phyloP scores from a whole-genome alignment of 2,113 vertebrate genomes.

The Abramis brama region DNA sequence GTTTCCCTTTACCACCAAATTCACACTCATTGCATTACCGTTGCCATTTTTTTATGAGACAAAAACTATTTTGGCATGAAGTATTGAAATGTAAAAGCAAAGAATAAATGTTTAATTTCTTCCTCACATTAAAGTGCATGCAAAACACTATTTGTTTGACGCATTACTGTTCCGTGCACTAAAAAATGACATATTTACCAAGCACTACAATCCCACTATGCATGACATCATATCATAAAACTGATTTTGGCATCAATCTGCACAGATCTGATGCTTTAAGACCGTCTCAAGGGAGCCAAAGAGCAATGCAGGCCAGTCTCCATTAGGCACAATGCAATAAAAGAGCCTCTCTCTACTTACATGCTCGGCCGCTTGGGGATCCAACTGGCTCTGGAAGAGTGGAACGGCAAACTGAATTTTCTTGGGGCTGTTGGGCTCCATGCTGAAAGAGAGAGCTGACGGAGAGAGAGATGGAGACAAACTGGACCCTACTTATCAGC shows the following conservation, averaged over 20 bases:
- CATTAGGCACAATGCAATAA: slow-evolving; percentile 45
- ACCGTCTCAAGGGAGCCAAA: slow-evolving; percentile 12
- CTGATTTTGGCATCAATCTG: slow-evolving; percentile 37
- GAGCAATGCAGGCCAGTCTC: slow-evolving; percentile 17
- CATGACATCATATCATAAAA: slow-evolving; percentile 33
- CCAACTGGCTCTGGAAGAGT: slow-evolving; percentile 85
- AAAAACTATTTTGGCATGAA: not conserved
- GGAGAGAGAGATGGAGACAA: slow-evolving; percentile 51
- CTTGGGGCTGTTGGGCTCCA: slow-evolving; percentile 91
- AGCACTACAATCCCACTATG: not conserved
- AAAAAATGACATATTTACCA: not conserved
- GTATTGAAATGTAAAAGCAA: not conserved
- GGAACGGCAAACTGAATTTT: slow-evolving; percentile 91
- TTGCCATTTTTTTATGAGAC: not conserved
- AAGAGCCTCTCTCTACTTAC: slow-evolving; percentile 70
- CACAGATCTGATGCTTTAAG: slow-evolving; percentile 33
- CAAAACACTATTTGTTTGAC: not conserved
- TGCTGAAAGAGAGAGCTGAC: slow-evolving; percentile 56
- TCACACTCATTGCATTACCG: not conserved
- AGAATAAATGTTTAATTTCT: not conserved
- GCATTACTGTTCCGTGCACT: not conserved
- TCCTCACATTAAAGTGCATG: not conserved
- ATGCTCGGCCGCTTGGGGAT: slow-evolving; percentile 87
- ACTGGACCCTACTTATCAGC: slow-evolving; percentile 65
- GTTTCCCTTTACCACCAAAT: not conserved